Evolutionary conservation across 2,797 vertebrate genomes (phyloP), one percentile per base, ranked within the genome.

Genomic region (Sardinella longiceps): DNA sequence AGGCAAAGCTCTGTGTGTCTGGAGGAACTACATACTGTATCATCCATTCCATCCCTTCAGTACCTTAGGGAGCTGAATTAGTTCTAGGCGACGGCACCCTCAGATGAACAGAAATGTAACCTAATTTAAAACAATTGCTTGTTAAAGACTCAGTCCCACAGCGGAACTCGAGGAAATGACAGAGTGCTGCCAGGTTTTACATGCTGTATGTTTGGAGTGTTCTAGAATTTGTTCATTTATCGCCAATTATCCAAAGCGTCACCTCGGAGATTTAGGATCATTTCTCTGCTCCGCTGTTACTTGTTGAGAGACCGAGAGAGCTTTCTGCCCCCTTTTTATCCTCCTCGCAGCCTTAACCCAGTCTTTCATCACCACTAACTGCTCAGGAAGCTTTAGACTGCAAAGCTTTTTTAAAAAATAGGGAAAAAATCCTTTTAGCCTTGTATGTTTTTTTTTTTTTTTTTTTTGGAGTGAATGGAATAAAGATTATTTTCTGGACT

Each of bases 51-150:
- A 30, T 74, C 4, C 33, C 39, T 77, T 43, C 2, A 37, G 66
- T 14, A 30, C 70, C 3, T 43, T 43, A 43, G 37, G 37, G 33
- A 77, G 15, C 37, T 15, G 37, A 77, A 43, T 60, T 60, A 60
- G n/a, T 60, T 60, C 20, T 25, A 58, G 66, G 33, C 66, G 6
- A 33, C 10, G 70, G 70, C 51, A 4, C 33, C 37, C 37, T 18
- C 20, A 23, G 37, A 77, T 77, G 33, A 43, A n/a, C 33, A 77
- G 39, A 77, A 77, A 77, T 23, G 2, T 77, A 77, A 77, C 70
- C 33, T 77, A 77, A 43, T 77, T 77, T 77, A 43, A 43, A 77
- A 77, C 70, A 77, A 77, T 77, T 39, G 37, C 70, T 77, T 77
- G 37, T 77, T 77, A 77, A 77, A 77, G 7, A 23, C 33, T 37